Evolutionary conservation across 2,888 invertebrate genomes (phyloP).

Genomic region (Muscina levida): DNA sequence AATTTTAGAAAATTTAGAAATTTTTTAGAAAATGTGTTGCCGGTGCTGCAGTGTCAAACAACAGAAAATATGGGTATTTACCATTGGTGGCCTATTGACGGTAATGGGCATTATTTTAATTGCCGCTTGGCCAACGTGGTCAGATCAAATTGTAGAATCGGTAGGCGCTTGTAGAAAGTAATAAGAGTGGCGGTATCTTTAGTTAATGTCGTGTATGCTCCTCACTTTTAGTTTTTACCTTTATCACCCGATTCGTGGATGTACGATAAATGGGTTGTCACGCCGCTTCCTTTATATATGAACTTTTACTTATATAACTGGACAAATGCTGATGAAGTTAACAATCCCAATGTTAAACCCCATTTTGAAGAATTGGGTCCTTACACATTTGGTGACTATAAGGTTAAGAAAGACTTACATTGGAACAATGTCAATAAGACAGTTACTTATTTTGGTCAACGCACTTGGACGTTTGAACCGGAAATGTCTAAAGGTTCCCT

Average conservation of each 20-base stretch:
- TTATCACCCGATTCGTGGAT: conserved; percentile 83
- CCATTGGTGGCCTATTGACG: conserved; percentile 68
- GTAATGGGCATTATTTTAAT: conserved; percentile 71
- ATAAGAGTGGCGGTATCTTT: too few relatives aligned
- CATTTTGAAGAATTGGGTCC: conserved; percentile 82
- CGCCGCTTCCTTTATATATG: conserved; percentile 89
- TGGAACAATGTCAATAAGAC: conserved; percentile 86
- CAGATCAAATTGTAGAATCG: conserved; percentile 65
- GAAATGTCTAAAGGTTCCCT: conserved; percentile 85
- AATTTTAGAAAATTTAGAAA: too few relatives aligned
- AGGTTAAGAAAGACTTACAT: conserved; percentile 79
- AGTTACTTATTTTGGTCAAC: conserved; percentile 87
- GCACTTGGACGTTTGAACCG: conserved; percentile 86
- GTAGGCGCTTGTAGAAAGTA: conserved; percentile 54
- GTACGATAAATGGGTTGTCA: conserved; percentile 87
- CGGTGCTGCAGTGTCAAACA: conserved; percentile 74
- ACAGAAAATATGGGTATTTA: conserved; percentile 75
- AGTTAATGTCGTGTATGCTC: not conserved
- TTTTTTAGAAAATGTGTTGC: conserved; percentile 75
- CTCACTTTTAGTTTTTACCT: conserved; percentile 82
- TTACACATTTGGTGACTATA: conserved; percentile 83
- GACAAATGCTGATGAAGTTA: conserved; percentile 84
- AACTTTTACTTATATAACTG: conserved; percentile 88
- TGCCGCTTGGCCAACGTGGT: conserved; percentile 74
- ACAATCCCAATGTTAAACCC: conserved; percentile 81